Conservation (phyloP, 2,797 vertebrate species). For the Melanotaenia boesemani region DNA sequence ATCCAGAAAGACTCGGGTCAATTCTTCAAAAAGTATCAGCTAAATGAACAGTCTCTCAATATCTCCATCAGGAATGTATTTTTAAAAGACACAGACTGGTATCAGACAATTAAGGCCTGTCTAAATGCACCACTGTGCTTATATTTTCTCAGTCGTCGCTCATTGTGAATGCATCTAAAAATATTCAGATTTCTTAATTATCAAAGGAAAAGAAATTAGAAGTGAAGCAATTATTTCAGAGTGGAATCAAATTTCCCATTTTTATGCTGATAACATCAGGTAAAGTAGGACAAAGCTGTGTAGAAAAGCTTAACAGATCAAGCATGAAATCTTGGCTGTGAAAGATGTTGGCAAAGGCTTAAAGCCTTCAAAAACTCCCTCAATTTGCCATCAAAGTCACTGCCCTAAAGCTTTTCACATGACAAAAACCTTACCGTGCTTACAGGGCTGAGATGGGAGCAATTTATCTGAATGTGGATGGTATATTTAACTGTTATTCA, state of each 20-base stretch:
- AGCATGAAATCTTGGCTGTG: conserved; percentile 11
- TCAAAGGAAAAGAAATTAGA: conserved; percentile 17
- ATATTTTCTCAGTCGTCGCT: conserved; percentile 9
- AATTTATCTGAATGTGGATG: neutral
- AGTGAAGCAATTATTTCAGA: conserved; percentile 17
- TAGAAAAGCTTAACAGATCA: conserved; percentile 15
- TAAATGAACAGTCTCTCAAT: conserved; percentile 8
- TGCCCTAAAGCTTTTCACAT: conserved; percentile 16
- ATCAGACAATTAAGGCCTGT: conserved; percentile 5
- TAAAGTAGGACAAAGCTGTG: conserved; percentile 24
- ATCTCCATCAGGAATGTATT: conserved; percentile 22
- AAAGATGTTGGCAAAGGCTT: conserved; percentile 8
- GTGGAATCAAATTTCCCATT: conserved; percentile 32
- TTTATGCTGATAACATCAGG: conserved; percentile 30
- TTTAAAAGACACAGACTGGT: conserved; percentile 25
- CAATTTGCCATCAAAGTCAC: conserved; percentile 13
- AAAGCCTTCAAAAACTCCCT: conserved; percentile 10
- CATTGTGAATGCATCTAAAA: conserved; percentile 19
- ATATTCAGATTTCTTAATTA: conserved; percentile 8
- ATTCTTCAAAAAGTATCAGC: conserved; percentile 26
- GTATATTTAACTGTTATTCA: neutral
- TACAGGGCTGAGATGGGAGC: neutral
- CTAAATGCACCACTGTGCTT: conserved; percentile 6
- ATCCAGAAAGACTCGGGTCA: conserved; percentile 35
- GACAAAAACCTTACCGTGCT: conserved; percentile 8